Evolutionary conservation across 2,888 invertebrate species (phyloP).

Genomic region (Myopa testacea): DNA sequence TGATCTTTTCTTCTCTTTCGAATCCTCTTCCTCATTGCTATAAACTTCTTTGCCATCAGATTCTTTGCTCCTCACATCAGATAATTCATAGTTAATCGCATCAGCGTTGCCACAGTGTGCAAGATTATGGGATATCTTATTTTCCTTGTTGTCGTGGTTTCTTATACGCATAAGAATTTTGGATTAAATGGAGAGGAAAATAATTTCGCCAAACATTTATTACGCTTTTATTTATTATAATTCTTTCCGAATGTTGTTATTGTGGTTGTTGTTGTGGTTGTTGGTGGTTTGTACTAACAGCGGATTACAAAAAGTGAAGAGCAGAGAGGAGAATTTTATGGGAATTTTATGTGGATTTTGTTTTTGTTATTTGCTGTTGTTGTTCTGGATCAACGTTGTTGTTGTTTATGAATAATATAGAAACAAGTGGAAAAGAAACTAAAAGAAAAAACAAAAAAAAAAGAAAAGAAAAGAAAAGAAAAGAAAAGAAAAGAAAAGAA

Average conservation of each 20-base stretch:
- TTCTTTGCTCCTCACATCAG: background rate
- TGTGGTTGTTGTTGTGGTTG: background rate
- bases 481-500: background rate
- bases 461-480: background rate
- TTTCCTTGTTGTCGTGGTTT: background rate
- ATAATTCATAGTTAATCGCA: constrained; percentile 34
- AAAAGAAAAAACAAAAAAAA: background rate
- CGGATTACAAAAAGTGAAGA: background rate
- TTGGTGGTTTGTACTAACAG: background rate
- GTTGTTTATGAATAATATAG: too few relatives aligned
- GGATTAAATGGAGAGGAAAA: constrained; percentile 32
- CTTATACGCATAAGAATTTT: constrained; percentile 14
- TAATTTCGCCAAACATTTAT: constrained; percentile 20
- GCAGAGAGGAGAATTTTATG: background rate
- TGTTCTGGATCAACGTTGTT: background rate
- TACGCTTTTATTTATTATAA: constrained; percentile 26
- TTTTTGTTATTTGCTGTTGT: too few relatives aligned
- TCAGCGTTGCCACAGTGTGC: constrained; percentile 21
- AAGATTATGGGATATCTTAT: background rate
- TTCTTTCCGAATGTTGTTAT: background rate
- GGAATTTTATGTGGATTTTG: background rate
- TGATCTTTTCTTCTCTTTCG: background rate
- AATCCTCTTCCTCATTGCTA: background rate
- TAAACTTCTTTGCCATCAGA: background rate
- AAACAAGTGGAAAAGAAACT: background rate